These are phyloP conservation scores for Eunapius fragilis DNA, from an alignment of 37 sponge, comb jelly and placozoan species.

Conservation along the genomic window DNA sequence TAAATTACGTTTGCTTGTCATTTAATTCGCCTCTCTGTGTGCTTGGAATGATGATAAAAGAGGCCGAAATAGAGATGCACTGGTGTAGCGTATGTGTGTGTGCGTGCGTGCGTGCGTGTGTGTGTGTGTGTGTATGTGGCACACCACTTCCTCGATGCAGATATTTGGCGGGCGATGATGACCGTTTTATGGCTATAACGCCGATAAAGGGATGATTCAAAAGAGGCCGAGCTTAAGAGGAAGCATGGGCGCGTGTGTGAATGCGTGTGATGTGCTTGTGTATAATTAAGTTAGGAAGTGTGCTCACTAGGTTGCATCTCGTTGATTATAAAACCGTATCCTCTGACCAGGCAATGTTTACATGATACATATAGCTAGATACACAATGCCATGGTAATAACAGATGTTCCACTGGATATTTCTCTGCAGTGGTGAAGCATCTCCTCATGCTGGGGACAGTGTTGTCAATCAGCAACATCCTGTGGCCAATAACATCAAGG, in stretches of 20 bases:
- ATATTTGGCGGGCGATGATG: neutral
- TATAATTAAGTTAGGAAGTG: neutral
- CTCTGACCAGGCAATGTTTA: neutral
- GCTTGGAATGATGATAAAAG: conserved; percentile 14
- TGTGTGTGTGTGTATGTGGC: neutral
- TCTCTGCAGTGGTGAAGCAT: neutral
- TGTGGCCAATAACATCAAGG: neutral
- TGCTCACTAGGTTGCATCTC: neutral
- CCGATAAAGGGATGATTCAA: neutral
- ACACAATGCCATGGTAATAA: too few species aligned
- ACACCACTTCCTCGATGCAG: neutral
- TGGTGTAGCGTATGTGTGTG: neutral
- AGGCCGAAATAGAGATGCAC: conserved; percentile 15
- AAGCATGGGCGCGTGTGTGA: conserved; percentile 5
- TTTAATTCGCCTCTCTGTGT: neutral
- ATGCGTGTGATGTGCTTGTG: neutral
- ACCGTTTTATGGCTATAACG: neutral
- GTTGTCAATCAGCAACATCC: too few species aligned
- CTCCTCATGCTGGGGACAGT: neutral
- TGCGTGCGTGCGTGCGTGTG: neutral
- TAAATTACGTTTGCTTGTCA: neutral
- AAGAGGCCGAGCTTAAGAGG: conserved; percentile 42
- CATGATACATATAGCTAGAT: too few species aligned
- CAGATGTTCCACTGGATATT: neutral
- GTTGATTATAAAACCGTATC: neutral